Conservation (phyloP, 2,113 vertebrate species). For the Malurus cyaneus region DNA sequence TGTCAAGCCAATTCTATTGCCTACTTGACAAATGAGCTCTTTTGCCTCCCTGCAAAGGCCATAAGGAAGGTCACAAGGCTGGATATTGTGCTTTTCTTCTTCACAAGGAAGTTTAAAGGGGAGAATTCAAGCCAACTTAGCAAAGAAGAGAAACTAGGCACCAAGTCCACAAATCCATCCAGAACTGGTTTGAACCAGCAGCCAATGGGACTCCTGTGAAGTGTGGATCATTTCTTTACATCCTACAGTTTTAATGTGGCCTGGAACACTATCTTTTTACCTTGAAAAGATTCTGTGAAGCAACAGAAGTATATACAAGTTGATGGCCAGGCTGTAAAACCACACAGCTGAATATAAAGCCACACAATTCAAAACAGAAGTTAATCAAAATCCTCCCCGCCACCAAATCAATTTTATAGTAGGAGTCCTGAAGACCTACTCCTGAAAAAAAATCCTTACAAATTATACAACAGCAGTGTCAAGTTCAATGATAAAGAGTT, state of each 20-base stretch:
- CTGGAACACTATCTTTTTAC: neutral
- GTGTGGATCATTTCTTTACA: neutral
- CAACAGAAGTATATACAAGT: neutral
- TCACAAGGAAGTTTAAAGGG: neutral
- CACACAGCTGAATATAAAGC: neutral
- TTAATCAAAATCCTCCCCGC: neutral
- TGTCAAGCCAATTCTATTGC: slow-evolving; percentile 53
- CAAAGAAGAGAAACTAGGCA: neutral
- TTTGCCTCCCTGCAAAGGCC: neutral
- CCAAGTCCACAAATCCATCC: neutral
- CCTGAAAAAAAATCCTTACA: neutral
- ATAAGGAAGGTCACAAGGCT: slow-evolving; percentile 17
- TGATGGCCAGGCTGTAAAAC: neutral
- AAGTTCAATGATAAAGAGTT: neutral
- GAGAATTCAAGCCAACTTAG: neutral
- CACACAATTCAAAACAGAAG: neutral
- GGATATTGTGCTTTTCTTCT: neutral
- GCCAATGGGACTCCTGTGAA: neutral
- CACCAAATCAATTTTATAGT: neutral
- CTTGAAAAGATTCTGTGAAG: neutral
- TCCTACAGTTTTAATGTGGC: neutral
- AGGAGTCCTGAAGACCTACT: neutral
- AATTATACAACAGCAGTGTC: neutral
- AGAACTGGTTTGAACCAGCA: neutral
- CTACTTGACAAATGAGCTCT: slow-evolving; percentile 48